A percentile compares a stretch with the other conserved stretches of the same genome.
Evolutionary conservation across 2,113 vertebrate species (phyloP).

Genomic region (Mus pahari): DNA sequence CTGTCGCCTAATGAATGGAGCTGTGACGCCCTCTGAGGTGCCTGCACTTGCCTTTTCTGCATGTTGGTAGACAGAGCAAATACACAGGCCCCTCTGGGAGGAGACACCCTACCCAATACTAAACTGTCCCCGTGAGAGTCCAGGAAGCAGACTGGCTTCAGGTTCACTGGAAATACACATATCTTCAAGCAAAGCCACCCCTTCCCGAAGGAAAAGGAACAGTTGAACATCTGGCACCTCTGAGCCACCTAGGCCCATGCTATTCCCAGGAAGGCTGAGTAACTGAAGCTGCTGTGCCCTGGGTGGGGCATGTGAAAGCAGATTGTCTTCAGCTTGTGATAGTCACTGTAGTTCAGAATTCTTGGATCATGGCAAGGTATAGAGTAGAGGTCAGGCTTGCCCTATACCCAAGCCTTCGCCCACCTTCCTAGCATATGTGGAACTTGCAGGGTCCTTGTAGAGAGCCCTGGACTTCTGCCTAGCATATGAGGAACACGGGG

Average conservation of each 20-base stretch:
- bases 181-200: not conserved
- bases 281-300: not conserved
- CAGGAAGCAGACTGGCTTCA: accelerated
- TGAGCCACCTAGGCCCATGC: accelerated
- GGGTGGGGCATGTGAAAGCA: not conserved
- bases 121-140: not conserved
- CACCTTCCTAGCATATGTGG: not conserved
- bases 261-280: conserved; percentile 17
- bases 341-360: not conserved
- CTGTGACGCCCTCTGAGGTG: too few relatives aligned
- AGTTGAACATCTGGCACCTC: not conserved
- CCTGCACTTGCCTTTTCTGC: not conserved
- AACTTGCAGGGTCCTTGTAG: not conserved
- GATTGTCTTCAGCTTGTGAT: not conserved
- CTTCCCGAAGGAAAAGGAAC: not conserved
- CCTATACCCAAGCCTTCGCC: not conserved
- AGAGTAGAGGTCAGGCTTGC: not conserved
- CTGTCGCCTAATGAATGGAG: not conserved
- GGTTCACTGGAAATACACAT: not conserved
- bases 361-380: not conserved
- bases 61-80: not conserved
- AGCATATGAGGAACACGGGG: not conserved
- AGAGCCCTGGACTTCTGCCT: not conserved
- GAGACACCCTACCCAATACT: not conserved
- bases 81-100: not conserved